Base-by-base conservation (phyloP, 2,888 invertebrate species). In the Rhamnusium bicolor region DNA sequence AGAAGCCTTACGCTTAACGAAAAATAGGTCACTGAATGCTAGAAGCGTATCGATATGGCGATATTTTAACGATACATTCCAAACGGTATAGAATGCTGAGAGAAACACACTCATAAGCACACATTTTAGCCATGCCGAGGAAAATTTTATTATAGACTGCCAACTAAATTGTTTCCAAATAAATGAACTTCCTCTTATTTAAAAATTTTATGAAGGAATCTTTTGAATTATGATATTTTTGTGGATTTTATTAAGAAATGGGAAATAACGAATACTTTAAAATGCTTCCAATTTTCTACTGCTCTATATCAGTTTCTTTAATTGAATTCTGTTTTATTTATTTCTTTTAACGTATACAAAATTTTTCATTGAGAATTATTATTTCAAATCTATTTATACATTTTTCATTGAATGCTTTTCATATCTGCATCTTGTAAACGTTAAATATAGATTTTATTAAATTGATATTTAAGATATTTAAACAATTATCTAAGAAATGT, bases 11-110 rank as follows among this genome's bases (percentile, higher is more conserved):
- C 21, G 24, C 24, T 40, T 6, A 53, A 16, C 27, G 16, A 49
- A 49, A 68, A 69, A 7, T 69, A 32, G 69, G 69, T 61, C 69
- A 69, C 21, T 27, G 49, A 32, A 60, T 60, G 51, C 63, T 56
- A 32, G 51, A 49, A 40, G 54, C 63, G 54, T 66, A 60, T 60
- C 67, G 67, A 60, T 63, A 71, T 71, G 53, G 67, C 72, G 72
- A 72, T 72, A 72, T 72, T 72, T 72, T 68, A 72, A 61, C 72
- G 72, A 72, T 68, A 72, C 72, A 72, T 68, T 72, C 32, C 62
- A 54, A 58, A 27, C 66, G 60, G 65, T 72, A 54, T 68, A 7
- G 47, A 14, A 40, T 6, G 19, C 24, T 24, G 21, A 40, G 47
- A 67, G 63, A n/a, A n/a, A 27, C 29, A 27, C 69, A 53, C 58